Conservation (phyloP, 2,113 vertebrate genomes). For the Mastomys natalensis region DNA sequence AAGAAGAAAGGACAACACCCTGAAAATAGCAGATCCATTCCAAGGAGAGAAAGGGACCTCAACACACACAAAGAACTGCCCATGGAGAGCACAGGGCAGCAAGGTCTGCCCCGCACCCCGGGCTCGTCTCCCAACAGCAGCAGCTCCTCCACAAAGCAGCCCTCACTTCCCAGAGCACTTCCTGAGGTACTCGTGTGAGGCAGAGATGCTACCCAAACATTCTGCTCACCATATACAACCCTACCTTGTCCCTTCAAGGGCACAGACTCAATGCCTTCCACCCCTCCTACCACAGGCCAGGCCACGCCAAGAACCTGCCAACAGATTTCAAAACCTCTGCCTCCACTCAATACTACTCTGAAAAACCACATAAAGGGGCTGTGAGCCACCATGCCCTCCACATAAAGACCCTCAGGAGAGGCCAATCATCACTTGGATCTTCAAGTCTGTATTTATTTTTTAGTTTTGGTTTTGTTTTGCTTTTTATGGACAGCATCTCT, state of each 20-base stretch:
- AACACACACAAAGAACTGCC: neutral
- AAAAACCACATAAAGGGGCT: neutral
- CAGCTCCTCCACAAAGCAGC: neutral
- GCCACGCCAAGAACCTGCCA: neutral
- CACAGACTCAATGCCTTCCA: neutral
- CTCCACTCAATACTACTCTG: neutral
- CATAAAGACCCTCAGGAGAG: neutral
- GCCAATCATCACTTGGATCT: too few species aligned
- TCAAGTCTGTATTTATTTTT: neutral
- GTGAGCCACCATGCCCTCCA: neutral
- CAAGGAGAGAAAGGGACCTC: neutral
- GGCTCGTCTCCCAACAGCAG: neutral
- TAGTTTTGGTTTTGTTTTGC: neutral
- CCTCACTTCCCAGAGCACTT: neutral
- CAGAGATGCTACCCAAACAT: neutral
- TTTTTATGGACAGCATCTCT: neutral
- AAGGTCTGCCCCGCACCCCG: neutral
- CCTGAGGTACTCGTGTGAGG: neutral
- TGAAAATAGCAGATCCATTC: slow-evolving; percentile 36
- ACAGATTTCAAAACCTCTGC: neutral
- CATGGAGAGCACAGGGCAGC: neutral
- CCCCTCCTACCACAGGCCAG: neutral
- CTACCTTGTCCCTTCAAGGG: neutral
- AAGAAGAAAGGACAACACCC: slow-evolving; percentile 61
- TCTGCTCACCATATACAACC: neutral